A percentile compares a stretch with the other conserved stretches of the same genome.
These are phyloP conservation scores for Zaprionus kolodkinae DNA, from an alignment of 1,140 invertebrate genomes.

Conservation along the genomic window DNA sequence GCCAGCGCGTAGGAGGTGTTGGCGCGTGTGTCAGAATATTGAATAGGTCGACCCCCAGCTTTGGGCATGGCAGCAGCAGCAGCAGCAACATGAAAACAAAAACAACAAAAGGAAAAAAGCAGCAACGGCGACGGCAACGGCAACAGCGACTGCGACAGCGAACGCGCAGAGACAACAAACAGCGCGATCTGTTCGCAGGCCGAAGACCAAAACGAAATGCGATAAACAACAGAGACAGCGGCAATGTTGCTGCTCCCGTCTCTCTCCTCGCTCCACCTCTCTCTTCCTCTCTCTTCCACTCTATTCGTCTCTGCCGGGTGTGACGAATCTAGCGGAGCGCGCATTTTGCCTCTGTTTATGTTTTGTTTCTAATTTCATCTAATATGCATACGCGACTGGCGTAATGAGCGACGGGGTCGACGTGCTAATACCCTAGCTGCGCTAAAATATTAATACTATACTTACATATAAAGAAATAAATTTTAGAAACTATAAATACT, in stretches of 20 bases:
- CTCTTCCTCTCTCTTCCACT: not conserved
- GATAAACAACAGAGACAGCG: conserved; percentile 37
- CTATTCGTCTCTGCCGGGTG: conserved; percentile 49
- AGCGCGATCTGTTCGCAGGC: conserved; percentile 55
- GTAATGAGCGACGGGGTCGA: not conserved
- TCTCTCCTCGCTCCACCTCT: not conserved
- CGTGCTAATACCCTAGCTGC: conserved; percentile 10
- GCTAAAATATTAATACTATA: not conserved
- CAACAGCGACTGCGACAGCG: conserved; percentile 23
- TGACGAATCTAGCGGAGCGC: conserved; percentile 66
- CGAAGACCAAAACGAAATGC: conserved; percentile 41
- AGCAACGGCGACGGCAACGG: conserved; percentile 7
- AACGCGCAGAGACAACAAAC: conserved; percentile 48
- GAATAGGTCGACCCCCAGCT: conserved; percentile 78
- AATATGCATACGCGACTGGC: conserved; percentile 59
- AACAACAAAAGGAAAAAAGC: not conserved
- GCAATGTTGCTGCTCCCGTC: conserved; percentile 7
- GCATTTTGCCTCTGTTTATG: conserved; percentile 67
- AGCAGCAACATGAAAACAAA: not conserved
- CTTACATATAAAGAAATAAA: too few species aligned
- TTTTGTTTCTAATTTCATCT: conserved; percentile 81
- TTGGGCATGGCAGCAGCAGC: conserved; percentile 50
- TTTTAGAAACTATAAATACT: too few species aligned
- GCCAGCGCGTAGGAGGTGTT: conserved; percentile 73
- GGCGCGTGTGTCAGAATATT: conserved; percentile 81